These are phyloP conservation scores for Sebastolobus altivelis DNA, from an alignment of 2,797 vertebrate species.

Conservation along the genomic window DNA sequence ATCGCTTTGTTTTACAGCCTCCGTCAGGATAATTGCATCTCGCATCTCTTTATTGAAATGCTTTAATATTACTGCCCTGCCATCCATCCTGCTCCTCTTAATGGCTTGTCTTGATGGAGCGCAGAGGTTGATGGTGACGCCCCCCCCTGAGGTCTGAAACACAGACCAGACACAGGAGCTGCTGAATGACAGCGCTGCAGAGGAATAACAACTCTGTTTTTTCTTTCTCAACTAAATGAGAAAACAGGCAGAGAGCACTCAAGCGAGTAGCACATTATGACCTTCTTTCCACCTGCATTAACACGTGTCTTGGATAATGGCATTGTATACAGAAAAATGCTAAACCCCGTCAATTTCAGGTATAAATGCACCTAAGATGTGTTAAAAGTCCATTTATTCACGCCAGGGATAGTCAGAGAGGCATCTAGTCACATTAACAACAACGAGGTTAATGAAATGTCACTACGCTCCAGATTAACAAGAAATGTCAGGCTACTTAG, in stretches of 20 bases:
- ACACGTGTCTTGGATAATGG: conserved; percentile 16
- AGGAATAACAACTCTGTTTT: conserved; percentile 19
- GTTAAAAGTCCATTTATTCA: conserved; percentile 34
- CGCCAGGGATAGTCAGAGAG: background rate
- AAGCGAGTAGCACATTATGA: conserved; percentile 27
- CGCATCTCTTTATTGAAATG: conserved; percentile 39
- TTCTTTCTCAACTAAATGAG: conserved; percentile 33
- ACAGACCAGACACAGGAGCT: conserved; percentile 16
- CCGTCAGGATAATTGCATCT: conserved; percentile 49
- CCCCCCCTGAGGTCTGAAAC: conserved; percentile 40
- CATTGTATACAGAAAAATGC: conserved; percentile 18
- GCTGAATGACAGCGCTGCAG: conserved; percentile 25
- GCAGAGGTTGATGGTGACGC: conserved; percentile 46
- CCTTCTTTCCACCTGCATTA: conserved; percentile 42
- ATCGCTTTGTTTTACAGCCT: conserved; percentile 23
- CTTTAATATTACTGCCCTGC: conserved; percentile 39
- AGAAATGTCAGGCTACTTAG: background rate
- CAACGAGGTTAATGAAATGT: conserved; percentile 33
- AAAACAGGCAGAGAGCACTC: conserved; percentile 45
- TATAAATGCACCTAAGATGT: conserved; percentile 16
- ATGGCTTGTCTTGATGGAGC: conserved; percentile 59
- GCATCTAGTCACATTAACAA: conserved; percentile 31
- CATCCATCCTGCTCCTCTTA: conserved; percentile 31
- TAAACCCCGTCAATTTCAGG: background rate
- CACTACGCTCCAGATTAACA: background rate